A percentile compares a stretch with the other conserved stretches of the same genome.
These are phyloP conservation scores for Zaprionus africanus DNA, from an alignment of 1,140 invertebrate genomes.

Conservation along the genomic window DNA sequence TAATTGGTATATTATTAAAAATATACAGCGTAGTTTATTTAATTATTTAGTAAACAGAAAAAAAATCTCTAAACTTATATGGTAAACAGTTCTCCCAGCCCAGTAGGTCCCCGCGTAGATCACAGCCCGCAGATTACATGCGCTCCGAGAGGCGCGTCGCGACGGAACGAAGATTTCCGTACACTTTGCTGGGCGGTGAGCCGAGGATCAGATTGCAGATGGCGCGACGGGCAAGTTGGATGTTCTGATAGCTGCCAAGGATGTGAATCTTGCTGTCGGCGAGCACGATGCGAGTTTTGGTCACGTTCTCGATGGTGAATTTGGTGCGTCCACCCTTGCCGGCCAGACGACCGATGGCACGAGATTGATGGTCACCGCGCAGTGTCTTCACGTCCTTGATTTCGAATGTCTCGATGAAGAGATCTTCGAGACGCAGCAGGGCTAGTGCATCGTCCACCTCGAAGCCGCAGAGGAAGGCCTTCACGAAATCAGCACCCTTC, in stretches of 20 bases:
- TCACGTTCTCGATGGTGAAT: conserved; percentile 99
- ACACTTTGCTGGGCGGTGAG: conserved; percentile 97
- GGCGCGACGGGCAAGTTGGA: conserved; percentile 96
- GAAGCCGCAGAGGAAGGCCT: conserved; percentile 98
- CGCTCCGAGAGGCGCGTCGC: conserved; percentile 92
- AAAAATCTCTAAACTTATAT: conserved; percentile 31
- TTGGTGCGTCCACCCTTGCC: conserved; percentile 99
- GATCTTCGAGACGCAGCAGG: conserved; percentile 96
- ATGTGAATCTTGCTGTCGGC: conserved; percentile 99
- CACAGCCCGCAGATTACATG: conserved; percentile 86
- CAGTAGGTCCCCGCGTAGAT: conserved; percentile 19
- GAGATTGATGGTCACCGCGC: conserved; percentile 97
- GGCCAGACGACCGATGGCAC: conserved; percentile 98
- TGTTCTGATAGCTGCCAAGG: conserved; percentile 98
- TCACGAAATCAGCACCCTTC: conserved; percentile 99
- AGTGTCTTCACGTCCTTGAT: conserved; percentile 98
- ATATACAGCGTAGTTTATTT: background rate
- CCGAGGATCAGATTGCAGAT: conserved; percentile 99
- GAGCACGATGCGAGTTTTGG: conserved; percentile 98
- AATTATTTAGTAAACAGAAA: conserved; percentile 48
- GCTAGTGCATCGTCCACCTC: conserved; percentile 99
- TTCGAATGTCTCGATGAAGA: conserved; percentile 99
- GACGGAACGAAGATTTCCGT: conserved; percentile 95
- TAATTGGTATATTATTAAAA: background rate
- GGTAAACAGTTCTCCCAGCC: conserved; percentile 13